phyloP scores from a whole-genome alignment of 2,797 vertebrate genomes.

The Potorous gilbertii region DNA sequence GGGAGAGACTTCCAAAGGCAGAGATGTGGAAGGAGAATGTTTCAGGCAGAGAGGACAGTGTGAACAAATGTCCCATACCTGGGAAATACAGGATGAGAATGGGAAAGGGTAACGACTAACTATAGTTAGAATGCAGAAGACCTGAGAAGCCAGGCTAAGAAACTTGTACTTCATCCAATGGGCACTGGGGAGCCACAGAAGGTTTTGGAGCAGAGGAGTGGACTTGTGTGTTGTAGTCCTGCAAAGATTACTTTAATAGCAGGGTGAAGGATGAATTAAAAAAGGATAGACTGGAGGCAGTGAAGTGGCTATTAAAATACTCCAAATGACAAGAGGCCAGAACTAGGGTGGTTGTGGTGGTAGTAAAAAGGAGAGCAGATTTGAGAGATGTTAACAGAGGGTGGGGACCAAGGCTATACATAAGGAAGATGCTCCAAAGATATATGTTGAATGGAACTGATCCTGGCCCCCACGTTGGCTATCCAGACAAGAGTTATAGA shows the following conservation, averaged over 20 bases:
- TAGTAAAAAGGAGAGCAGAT: not conserved
- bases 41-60: not conserved
- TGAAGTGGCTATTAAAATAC: not conserved
- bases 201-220: not conserved
- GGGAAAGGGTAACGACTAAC: not conserved
- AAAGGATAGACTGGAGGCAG: not conserved
- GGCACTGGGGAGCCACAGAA: not conserved
- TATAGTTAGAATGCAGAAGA: not conserved
- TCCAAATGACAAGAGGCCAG: not conserved
- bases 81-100: not conserved
- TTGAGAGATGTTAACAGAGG: not conserved
- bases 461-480: not conserved
- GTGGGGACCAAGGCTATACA: not conserved
- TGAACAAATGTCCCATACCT: not conserved
- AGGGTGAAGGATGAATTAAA: not conserved
- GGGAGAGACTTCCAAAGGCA: not conserved
- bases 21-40: not conserved
- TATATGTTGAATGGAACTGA: not conserved
- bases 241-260: not conserved
- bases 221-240: not conserved
- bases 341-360: not conserved
- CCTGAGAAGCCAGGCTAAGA: not conserved
- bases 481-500: not conserved
- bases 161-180: not conserved
- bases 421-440: not conserved